phyloP scores from a whole-genome alignment of 1,140 invertebrate species.

The Ips typographus region DNA sequence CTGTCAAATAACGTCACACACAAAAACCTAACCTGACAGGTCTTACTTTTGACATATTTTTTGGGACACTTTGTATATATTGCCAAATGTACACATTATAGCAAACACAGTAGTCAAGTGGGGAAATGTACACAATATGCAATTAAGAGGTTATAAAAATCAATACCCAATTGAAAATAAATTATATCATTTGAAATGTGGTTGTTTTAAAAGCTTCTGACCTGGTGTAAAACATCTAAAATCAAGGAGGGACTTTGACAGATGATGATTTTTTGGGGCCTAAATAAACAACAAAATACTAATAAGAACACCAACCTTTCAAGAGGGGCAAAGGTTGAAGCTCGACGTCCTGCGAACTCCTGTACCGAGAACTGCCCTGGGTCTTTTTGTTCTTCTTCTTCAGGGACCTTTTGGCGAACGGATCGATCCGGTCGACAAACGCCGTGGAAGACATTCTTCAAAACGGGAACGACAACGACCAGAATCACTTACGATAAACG shows the following conservation, averaged over 20 bases:
- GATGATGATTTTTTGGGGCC: constrained; percentile 14
- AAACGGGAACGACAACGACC: constrained; percentile 27
- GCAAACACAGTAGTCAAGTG: no score
- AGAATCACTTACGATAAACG: constrained; percentile 37
- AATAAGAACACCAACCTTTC: constrained; percentile 68
- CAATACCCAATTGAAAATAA: no score
- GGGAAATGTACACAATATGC: no score
- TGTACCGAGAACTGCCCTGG: constrained; percentile 86
- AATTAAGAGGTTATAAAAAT: no score
- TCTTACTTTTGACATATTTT: no score
- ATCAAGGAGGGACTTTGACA: constrained; percentile 15
- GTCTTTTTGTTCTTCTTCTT: constrained; percentile 93
- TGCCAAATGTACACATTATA: no score
- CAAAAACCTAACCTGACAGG: no score
- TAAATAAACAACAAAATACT: constrained; percentile 6
- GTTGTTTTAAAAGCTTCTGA: no score
- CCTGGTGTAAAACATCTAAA: no score
- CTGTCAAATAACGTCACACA: no score
- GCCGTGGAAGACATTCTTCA: constrained; percentile 71
- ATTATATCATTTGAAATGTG: no score
- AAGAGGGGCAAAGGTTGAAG: constrained; percentile 81
- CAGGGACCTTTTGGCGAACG: constrained; percentile 86
- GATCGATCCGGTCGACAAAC: constrained; percentile 94
- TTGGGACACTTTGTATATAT: no score
- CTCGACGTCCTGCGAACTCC: constrained; percentile 87